Evolutionary conservation across 2,888 invertebrate genomes (phyloP).

Genomic region (Scaptomyza parva): DNA sequence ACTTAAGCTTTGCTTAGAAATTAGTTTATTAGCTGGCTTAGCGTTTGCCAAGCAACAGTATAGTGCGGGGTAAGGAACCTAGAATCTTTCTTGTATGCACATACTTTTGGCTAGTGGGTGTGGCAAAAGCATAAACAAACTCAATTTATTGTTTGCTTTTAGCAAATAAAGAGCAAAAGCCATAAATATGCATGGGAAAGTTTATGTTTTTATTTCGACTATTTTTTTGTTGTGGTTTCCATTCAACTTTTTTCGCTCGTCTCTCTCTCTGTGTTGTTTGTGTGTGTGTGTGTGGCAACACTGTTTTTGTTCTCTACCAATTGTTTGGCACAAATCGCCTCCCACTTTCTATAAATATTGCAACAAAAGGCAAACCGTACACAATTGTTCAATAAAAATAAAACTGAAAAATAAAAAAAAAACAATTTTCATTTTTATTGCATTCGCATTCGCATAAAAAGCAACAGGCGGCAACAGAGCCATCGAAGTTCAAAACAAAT

Average conservation of each 20-base stretch:
- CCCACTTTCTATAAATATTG: conserved; percentile 67
- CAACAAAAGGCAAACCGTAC: conserved; percentile 46
- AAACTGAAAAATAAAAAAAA: conserved; percentile 6
- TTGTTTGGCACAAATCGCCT: conserved; percentile 59
- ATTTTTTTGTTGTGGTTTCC: conserved; percentile 18
- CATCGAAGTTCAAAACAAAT: conserved; percentile 22
- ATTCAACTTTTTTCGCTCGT: conserved; percentile 1
- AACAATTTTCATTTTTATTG: conserved; percentile 46
- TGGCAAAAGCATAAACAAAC: conserved; percentile 47
- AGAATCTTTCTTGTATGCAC: background rate
- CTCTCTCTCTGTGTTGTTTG: background rate
- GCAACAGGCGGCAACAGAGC: conserved; percentile 42
- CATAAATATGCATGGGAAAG: conserved; percentile 69
- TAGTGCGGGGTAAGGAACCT: background rate
- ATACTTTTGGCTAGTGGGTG: conserved; percentile 28
- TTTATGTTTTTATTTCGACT: conserved; percentile 14
- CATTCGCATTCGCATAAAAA: conserved; percentile 35
- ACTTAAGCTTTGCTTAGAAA: conserved; percentile 32
- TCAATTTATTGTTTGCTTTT: conserved; percentile 55
- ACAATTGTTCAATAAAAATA: conserved; percentile 34
- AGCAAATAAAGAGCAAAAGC: conserved; percentile 51
- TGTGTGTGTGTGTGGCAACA: conserved; percentile 21
- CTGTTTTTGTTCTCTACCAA: conserved; percentile 23
- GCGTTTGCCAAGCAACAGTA: conserved; percentile 19
- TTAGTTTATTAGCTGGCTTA: conserved; percentile 47